Conservation (phyloP, 2,113 vertebrate species). For the Neoarius graeffei region DNA sequence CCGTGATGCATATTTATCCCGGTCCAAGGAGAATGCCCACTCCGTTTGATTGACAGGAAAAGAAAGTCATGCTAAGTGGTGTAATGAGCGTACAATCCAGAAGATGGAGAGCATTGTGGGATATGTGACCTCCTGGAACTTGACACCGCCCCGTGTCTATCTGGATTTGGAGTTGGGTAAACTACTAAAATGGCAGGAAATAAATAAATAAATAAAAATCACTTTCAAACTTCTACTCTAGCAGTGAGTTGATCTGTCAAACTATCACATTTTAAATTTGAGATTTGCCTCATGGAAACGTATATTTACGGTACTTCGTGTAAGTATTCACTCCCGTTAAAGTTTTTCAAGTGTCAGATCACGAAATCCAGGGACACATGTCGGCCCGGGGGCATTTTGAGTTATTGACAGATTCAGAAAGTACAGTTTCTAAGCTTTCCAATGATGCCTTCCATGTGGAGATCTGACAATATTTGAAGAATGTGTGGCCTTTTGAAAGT, state of each 20-base stretch:
- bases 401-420: no score
- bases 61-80: conserved; percentile 3
- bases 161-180: neutral
- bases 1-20: conserved; percentile 38
- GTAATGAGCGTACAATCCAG: conserved; percentile 1
- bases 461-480: no score
- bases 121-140: neutral
- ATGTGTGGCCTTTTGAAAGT: no score
- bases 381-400: no score
- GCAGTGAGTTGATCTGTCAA: neutral
- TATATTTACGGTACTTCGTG: no score
- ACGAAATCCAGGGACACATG: no score
- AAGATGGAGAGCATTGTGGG: conserved; percentile 24
- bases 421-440: no score
- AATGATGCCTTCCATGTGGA: no score
- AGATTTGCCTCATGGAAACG: no score
- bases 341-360: no score
- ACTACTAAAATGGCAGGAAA: neutral
- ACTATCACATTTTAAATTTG: no score
- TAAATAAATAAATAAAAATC: neutral
- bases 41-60: conserved; percentile 28
- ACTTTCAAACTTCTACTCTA: neutral
- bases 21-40: conserved; percentile 19
- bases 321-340: no score
- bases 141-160: neutral